These are phyloP conservation scores for Caracal caracal DNA, from an alignment of 2,113 vertebrate genomes.

Conservation along the genomic window DNA sequence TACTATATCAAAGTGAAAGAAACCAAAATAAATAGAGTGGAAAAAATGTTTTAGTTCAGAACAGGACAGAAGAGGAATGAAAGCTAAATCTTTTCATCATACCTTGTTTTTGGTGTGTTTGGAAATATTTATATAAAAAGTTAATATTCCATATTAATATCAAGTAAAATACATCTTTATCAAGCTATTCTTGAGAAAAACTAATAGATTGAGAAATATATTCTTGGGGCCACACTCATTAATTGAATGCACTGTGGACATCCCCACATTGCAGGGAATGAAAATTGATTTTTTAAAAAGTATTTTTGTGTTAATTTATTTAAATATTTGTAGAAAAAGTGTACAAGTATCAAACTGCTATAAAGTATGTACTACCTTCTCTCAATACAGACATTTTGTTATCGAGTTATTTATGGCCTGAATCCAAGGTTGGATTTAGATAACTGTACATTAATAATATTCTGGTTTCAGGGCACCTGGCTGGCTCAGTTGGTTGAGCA, in stretches of 20 bases:
- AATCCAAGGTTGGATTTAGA: background rate
- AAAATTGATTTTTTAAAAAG: conserved; percentile 20
- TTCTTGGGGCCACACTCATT: background rate
- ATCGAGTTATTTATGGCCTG: conserved; percentile 40
- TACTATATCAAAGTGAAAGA: background rate
- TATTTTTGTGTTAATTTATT: conserved; percentile 49
- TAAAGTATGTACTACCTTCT: conserved; percentile 8
- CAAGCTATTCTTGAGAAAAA: background rate
- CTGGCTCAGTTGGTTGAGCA: too few species aligned
- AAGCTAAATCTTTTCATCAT: background rate
- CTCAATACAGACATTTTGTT: conserved; percentile 54
- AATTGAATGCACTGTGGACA: background rate
- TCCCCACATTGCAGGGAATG: background rate
- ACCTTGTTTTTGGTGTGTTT: background rate
- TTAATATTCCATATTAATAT: background rate
- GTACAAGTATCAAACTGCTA: conserved; percentile 47
- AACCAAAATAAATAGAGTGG: background rate
- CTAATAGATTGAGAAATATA: background rate
- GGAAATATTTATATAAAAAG: background rate
- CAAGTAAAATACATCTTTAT: background rate
- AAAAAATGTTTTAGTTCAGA: background rate
- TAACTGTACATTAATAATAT: background rate
- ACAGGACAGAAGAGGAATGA: background rate
- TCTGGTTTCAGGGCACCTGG: background rate
- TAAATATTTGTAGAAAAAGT: conserved; percentile 65